Conservation (phyloP, 2,797 vertebrate species). For the Bovichtus variegatus region DNA sequence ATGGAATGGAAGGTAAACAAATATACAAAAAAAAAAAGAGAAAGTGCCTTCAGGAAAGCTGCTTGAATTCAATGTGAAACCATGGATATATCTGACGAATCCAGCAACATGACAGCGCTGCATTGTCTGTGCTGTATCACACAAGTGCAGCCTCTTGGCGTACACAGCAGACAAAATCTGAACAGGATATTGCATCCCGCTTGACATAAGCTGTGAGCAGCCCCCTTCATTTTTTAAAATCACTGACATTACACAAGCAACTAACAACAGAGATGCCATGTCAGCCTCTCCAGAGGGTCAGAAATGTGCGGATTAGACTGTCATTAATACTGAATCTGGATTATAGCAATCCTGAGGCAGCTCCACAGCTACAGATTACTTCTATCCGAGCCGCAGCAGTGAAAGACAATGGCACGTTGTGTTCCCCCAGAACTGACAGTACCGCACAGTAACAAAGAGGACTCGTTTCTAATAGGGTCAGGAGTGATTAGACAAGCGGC, state of each 20-base stretch:
- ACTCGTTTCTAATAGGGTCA: conserved; percentile 81
- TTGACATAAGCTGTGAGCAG: conserved; percentile 56
- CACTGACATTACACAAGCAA: conserved; percentile 63
- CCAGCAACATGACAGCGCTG: conserved; percentile 27
- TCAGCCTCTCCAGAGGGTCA: conserved; percentile 67
- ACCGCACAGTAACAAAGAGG: conserved; percentile 76
- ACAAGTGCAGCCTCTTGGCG: conserved; percentile 52
- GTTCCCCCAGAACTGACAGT: conserved; percentile 77
- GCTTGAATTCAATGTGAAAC: conserved; percentile 29
- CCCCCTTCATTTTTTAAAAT: conserved; percentile 35
- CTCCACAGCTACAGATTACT: conserved; percentile 78
- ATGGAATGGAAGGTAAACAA: conserved; percentile 7
- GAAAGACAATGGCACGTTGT: conserved; percentile 84
- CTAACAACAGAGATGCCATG: conserved; percentile 60
- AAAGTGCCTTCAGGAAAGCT: conserved; percentile 14
- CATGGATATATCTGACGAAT: conserved; percentile 28
- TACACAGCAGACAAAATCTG: conserved; percentile 31
- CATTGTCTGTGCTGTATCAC: conserved; percentile 52
- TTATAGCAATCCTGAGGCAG: conserved; percentile 82
- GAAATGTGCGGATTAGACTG: conserved; percentile 75
- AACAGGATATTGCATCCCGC: conserved; percentile 60
- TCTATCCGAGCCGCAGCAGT: conserved; percentile 61
- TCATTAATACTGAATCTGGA: conserved; percentile 85
- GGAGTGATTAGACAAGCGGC: conserved; percentile 78
- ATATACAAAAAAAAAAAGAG: conserved; percentile 5